A percentile compares a stretch with the other conserved stretches of the same genome.
These are phyloP conservation scores for Allobates femoralis DNA, from an alignment of 2,797 vertebrate species.

Conservation along the genomic window DNA sequence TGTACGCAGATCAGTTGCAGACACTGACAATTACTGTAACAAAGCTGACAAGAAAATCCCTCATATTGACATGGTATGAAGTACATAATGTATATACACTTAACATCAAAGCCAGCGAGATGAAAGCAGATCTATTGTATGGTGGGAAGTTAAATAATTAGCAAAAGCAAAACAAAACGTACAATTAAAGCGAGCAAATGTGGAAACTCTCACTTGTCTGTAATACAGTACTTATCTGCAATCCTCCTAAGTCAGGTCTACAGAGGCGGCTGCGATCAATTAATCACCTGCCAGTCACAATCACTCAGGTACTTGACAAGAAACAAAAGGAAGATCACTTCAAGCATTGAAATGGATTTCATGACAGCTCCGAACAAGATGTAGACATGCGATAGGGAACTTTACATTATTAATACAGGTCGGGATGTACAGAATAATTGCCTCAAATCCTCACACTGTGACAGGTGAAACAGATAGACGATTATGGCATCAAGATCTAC, in stretches of 20 bases:
- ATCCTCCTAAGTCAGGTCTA: background rate
- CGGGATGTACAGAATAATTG: conserved; percentile 11
- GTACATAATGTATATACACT: conserved; percentile 12
- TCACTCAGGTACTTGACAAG: conserved; percentile 21
- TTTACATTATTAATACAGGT: conserved; percentile 31
- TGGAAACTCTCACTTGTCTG: background rate
- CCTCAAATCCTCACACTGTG: background rate
- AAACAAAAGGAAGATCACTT: conserved; percentile 50
- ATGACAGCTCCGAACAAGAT: conserved; percentile 34
- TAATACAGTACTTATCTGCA: conserved; percentile 15
- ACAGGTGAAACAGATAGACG: background rate
- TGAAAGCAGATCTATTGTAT: background rate
- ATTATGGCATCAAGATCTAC: background rate
- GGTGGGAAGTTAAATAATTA: background rate
- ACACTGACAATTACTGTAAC: conserved; percentile 24
- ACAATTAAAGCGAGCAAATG: conserved; percentile 14
- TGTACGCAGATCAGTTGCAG: background rate
- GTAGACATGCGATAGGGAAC: conserved; percentile 11
- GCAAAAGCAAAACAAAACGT: background rate
- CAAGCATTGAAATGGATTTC: conserved; percentile 32
- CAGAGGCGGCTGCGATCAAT: conserved; percentile 28
- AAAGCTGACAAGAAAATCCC: background rate
- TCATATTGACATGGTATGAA: background rate
- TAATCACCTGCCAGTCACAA: conserved; percentile 44
- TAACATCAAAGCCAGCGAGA: conserved; percentile 8